phyloP scores from a whole-genome alignment of 2,888 invertebrate genomes.

The Mythimna albipuncta region DNA sequence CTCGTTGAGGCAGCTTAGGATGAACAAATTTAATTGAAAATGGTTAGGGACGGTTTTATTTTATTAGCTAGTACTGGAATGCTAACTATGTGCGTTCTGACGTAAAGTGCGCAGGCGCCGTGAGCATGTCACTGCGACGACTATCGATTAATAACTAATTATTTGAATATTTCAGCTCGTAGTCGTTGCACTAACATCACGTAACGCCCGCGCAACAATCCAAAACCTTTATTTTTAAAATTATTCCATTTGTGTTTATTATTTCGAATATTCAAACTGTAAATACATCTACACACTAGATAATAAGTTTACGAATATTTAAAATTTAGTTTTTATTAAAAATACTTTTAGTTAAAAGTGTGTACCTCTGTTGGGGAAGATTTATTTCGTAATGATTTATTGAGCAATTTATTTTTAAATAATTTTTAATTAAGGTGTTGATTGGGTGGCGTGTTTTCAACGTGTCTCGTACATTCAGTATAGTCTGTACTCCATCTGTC shows the following conservation, averaged over 20 bases:
- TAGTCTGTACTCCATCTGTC: conserved; percentile 16
- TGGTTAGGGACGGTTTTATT: conserved; percentile 12
- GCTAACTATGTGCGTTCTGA: conserved; percentile 3
- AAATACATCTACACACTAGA: conserved; percentile 57
- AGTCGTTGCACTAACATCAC: neutral
- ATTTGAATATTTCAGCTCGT: neutral
- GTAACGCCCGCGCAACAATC: conserved; percentile 6
- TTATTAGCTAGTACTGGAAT: conserved; percentile 5
- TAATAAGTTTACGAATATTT: conserved; percentile 57
- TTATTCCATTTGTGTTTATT: conserved; percentile 51
- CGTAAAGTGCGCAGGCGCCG: conserved; percentile 14
- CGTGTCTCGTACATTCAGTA: conserved; percentile 8
- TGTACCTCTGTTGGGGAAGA: conserved; percentile 56
- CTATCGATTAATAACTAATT: neutral
- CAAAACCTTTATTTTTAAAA: conserved; percentile 12
- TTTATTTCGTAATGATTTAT: conserved; percentile 25
- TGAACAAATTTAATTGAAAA: conserved; percentile 20
- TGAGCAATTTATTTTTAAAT: conserved; percentile 32
- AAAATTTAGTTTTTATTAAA: conserved; percentile 49
- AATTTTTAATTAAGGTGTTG: conserved; percentile 8
- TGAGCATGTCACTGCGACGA: neutral
- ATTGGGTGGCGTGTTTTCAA: neutral
- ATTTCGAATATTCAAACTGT: conserved; percentile 55
- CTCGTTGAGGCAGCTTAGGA: conserved; percentile 43
- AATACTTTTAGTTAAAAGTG: conserved; percentile 43